A percentile compares a stretch with the other conserved stretches of the same genome.
These are phyloP conservation scores for Setophaga coronata DNA, from an alignment of 2,113 vertebrate genomes.

Conservation along the genomic window DNA sequence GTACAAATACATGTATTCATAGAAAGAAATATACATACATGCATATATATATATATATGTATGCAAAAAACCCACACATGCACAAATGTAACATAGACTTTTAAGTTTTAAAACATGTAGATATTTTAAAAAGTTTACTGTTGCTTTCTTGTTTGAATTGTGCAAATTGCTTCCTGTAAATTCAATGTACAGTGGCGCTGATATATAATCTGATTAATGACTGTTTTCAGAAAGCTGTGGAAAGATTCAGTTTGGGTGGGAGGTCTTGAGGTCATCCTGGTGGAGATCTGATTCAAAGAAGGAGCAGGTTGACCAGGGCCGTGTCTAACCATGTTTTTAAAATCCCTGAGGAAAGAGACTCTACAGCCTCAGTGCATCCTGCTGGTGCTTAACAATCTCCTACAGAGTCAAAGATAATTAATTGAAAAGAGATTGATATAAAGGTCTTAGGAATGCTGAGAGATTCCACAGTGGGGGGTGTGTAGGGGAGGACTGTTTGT, in stretches of 20 bases:
- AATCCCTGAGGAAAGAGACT: neutral
- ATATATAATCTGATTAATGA: neutral
- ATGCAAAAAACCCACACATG: neutral
- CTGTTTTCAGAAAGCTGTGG: neutral
- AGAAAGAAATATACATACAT: neutral
- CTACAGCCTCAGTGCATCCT: neutral
- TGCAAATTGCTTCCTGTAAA: neutral
- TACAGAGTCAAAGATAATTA: neutral
- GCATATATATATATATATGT: too few relatives aligned
- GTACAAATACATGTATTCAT: rapidly evolving
- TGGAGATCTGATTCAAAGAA: neutral
- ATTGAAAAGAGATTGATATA: neutral
- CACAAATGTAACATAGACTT: neutral
- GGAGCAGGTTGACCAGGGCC: neutral
- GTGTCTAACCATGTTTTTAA: neutral
- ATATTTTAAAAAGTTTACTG: neutral
- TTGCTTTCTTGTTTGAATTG: neutral
- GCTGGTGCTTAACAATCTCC: neutral
- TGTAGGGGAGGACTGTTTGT: neutral
- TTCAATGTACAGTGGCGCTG: neutral
- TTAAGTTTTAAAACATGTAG: neutral
- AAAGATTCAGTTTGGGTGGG: neutral
- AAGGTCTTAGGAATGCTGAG: neutral
- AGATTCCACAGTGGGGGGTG: rapidly evolving
- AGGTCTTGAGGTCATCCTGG: neutral